A percentile compares a stretch with the other conserved stretches of the same genome.
phyloP scores from a whole-genome alignment of 2,888 invertebrate species.

The Dolomedes plantarius region DNA sequence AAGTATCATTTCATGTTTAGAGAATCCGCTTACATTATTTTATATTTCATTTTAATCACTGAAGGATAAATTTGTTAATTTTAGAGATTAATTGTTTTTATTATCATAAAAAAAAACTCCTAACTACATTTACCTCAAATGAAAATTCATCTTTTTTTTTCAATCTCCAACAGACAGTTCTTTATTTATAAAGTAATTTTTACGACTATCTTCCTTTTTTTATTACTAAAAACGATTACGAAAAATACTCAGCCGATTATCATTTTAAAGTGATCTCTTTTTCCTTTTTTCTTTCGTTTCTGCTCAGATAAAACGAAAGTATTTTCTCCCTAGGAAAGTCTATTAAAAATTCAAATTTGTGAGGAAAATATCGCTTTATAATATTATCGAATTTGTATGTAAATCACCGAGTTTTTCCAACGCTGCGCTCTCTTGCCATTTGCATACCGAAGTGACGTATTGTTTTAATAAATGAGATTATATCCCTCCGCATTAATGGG shows the following conservation, averaged over 20 bases:
- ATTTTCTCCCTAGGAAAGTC: slow-evolving; percentile 14
- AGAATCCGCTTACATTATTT: no score
- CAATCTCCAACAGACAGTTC: no score
- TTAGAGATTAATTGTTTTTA: no score
- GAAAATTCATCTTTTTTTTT: neutral
- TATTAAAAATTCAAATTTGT: slow-evolving; percentile 65
- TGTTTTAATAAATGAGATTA: slow-evolving; percentile 71
- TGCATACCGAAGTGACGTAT: slow-evolving; percentile 68
- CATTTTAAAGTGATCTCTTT: neutral
- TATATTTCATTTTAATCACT: no score
- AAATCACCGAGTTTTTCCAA: slow-evolving; percentile 47
- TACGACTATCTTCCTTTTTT: neutral
- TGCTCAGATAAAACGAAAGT: neutral
- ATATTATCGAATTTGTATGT: slow-evolving; percentile 69
- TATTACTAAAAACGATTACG: neutral
- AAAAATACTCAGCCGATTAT: neutral
- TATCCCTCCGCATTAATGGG: slow-evolving; percentile 51
- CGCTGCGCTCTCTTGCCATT: slow-evolving; percentile 44
- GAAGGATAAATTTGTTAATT: no score
- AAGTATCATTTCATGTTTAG: no score
- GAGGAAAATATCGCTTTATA: slow-evolving; percentile 66
- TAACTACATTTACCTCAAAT: neutral
- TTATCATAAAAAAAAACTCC: neutral
- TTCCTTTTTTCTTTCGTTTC: neutral
- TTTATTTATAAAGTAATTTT: neutral